Evolutionary conservation across 2,888 invertebrate species (phyloP), one percentile per base, ranked within the genome.

Genomic region (Lepas anatifera): DNA sequence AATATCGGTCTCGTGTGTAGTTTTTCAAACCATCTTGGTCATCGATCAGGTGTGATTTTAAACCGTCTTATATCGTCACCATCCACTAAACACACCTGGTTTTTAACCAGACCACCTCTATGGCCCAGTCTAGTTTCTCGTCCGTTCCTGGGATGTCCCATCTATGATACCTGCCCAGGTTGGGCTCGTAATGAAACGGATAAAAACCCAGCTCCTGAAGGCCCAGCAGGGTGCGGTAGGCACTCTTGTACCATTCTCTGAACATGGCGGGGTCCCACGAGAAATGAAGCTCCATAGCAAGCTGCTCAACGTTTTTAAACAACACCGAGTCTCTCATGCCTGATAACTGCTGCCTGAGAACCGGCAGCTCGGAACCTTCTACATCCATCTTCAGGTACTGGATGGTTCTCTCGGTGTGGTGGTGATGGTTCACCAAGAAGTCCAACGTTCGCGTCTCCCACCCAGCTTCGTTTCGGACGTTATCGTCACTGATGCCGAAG

Each of bases 391-490:
- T 71, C 29, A 71, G 58, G 67, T 70, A 70, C 43, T 69, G 50
- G 25, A 71, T 58, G n/a, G 43, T 71, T 6, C 67, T 4, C 8
- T 35, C 25, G 13, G 4, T 29, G 41, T 71, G 63, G 6, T 67
- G 43, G 22, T 35, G 37, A 37, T 77, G 76, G 27, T 72, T 70
- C 37, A 79, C 72, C 68, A 77, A 76, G 10, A 76, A 75, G 8
- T 72, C 72, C 16, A 80, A 75, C 4, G 77, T 77, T 52, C 76
- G 77, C 74, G 79, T 69, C 43, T 73, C 74, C 79, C 43, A 48
- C 35, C 27, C 58, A 16, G 48, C 2, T 18, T 10, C 2, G 32
- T 13, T 8, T 7, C 18, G 25, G 8, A 22, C 32, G 46, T 46
- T 25, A 29, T 22, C 3, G 32, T n/a, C 68, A 35, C 39, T 50